These are phyloP conservation scores for Rhinolophus sinicus DNA, from an alignment of 2,113 vertebrate genomes.

Conservation along the genomic window DNA sequence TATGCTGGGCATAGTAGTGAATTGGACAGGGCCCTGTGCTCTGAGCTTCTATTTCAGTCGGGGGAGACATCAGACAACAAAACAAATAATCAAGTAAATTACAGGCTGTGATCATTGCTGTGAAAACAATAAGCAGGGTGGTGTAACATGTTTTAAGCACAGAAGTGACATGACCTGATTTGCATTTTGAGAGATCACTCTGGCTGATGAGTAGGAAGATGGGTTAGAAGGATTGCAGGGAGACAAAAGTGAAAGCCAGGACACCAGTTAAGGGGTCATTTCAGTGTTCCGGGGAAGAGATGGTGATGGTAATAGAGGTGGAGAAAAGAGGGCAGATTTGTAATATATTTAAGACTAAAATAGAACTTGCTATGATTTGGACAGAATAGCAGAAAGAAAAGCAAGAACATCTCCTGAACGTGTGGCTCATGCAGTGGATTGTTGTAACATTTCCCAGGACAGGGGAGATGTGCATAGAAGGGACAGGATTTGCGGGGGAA, in stretches of 20 bases:
- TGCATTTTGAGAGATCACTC: constrained; percentile 52
- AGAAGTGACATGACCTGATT: constrained; percentile 33
- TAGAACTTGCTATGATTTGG: not conserved
- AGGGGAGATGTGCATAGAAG: not conserved
- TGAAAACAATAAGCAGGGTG: constrained; percentile 13
- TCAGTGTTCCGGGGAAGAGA: not conserved
- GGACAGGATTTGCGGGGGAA: not conserved
- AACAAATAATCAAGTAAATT: constrained; percentile 51
- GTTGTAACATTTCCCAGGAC: not conserved
- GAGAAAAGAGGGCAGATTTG: not conserved
- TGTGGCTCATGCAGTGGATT: not conserved
- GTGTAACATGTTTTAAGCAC: constrained; percentile 34
- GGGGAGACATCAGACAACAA: not conserved
- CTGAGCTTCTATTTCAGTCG: not conserved
- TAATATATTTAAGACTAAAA: not conserved
- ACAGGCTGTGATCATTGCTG: not conserved
- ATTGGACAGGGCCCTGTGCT: not conserved
- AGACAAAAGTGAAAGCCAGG: constrained; percentile 6
- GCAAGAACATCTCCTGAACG: not conserved
- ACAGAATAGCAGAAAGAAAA: not conserved
- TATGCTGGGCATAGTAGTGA: not conserved
- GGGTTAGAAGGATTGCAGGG: not conserved
- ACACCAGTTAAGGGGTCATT: not conserved
- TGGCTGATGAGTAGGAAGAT: not conserved
- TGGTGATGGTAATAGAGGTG: not conserved